Conservation (phyloP, 1,140 invertebrate genomes). For the Acromyrmex heyeri region DNA sequence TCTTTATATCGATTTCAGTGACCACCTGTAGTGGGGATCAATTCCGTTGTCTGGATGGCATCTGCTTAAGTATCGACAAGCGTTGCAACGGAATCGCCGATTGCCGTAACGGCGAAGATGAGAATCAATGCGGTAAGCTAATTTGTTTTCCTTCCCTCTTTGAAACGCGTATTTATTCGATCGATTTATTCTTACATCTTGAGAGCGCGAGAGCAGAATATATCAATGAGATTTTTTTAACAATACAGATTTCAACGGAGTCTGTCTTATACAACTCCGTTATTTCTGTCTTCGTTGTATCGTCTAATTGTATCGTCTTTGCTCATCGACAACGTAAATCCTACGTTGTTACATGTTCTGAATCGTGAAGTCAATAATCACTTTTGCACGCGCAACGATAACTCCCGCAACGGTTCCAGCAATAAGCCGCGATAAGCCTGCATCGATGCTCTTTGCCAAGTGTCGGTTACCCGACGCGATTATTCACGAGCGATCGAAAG, state of each 20-base stretch:
- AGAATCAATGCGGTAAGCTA: conserved; percentile 88
- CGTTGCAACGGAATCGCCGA: conserved; percentile 89
- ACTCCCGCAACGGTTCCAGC: conserved; percentile 34
- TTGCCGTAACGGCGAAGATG: conserved; percentile 89
- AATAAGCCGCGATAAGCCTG: conserved; percentile 48
- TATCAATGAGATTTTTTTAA: conserved; percentile 13
- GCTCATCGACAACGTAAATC: not conserved
- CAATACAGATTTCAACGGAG: conserved; percentile 16
- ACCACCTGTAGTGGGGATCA: conserved; percentile 85
- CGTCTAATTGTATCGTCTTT: not conserved
- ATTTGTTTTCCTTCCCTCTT: not conserved
- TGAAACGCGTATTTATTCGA: not conserved
- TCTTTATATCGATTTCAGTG: conserved; percentile 77
- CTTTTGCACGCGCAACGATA: conserved; percentile 36
- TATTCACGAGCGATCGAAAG: conserved; percentile 58
- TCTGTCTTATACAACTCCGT: not conserved
- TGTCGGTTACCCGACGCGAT: conserved; percentile 47
- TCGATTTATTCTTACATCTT: not conserved
- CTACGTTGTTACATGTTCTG: not conserved
- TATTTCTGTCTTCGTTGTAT: not conserved
- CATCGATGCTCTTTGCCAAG: conserved; percentile 41
- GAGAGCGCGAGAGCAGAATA: not conserved
- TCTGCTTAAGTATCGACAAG: conserved; percentile 89
- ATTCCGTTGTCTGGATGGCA: conserved; percentile 89
- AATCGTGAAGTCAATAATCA: conserved; percentile 36